phyloP scores from a whole-genome alignment of 2,113 vertebrate genomes.

The Cyphomyrus plagiostoma region DNA sequence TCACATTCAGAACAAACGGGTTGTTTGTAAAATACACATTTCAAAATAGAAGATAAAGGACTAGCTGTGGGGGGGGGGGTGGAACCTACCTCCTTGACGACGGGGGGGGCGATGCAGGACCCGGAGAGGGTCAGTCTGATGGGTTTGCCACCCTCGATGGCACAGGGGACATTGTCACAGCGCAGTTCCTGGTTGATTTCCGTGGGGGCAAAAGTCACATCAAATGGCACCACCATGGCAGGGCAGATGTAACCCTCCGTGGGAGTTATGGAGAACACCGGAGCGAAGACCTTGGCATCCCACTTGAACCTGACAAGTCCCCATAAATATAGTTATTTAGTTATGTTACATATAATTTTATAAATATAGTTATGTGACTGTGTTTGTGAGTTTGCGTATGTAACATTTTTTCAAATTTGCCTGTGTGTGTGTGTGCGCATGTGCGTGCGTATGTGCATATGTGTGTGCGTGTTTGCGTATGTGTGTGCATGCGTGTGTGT shows the following conservation, averaged over 20 bases:
- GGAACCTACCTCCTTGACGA: constrained; percentile 65
- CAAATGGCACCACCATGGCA: constrained; percentile 64
- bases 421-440: not conserved
- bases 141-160: constrained; percentile 56
- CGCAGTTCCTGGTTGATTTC: constrained; percentile 56
- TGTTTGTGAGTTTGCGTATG: not conserved
- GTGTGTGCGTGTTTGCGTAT: not conserved
- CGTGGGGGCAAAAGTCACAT: constrained; percentile 65
- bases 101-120: constrained; percentile 56
- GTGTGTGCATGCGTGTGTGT: not conserved
- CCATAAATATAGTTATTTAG: not conserved
- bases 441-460: not conserved
- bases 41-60: not conserved
- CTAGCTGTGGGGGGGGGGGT: not conserved
- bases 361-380: not conserved
- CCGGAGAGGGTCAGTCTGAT: constrained; percentile 69
- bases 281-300: constrained; percentile 59
- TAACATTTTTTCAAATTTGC: not conserved
- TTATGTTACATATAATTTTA: not conserved
- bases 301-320: constrained; percentile 68
- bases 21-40: not conserved
- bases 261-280: constrained; percentile 69
- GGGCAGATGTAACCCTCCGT: constrained; percentile 68
- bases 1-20: too few relatives aligned
- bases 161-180: constrained; percentile 64